A percentile compares a stretch with the other conserved stretches of the same genome.
Conservation (phyloP, 2,113 vertebrate genomes). For the Sterna hirundo region DNA sequence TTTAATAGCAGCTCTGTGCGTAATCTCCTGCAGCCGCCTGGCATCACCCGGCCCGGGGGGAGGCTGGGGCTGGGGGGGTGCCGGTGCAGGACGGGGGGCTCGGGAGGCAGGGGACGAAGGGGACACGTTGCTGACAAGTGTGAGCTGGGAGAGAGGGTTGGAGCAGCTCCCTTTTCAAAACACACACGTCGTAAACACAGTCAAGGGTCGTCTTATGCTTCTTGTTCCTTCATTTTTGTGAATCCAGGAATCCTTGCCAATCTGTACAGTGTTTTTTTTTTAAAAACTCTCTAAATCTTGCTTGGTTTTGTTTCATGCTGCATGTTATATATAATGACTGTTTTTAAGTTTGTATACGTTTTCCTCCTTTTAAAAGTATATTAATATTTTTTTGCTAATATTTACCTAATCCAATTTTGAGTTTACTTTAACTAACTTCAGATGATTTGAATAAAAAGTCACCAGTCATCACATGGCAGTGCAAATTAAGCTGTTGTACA, state of each 20-base stretch:
- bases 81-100: not conserved
- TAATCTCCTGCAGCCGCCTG: not conserved
- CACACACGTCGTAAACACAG: not conserved
- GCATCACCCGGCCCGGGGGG: accelerated
- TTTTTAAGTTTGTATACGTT: not conserved
- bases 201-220: not conserved
- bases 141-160: not conserved
- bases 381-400: constrained; percentile 62
- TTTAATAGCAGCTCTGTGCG: not conserved
- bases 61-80: not conserved
- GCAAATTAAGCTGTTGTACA: constrained; percentile 46
- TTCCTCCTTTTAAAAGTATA: not conserved
- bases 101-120: accelerated
- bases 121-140: accelerated
- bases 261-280: not conserved
- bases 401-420: constrained; percentile 52
- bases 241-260: not conserved
- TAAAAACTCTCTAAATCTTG: not conserved
- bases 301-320: not conserved
- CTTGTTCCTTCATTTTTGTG: not conserved
- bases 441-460: constrained; percentile 22
- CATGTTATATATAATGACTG: not conserved
- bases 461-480: not conserved
- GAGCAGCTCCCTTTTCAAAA: not conserved
- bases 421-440: constrained; percentile 43